Percentiles rank a stretch among this genome's conserved stretches.
These are phyloP conservation scores for Hozukius guyotensis DNA, from an alignment of 2,797 vertebrate genomes.

Conservation along the genomic window DNA sequence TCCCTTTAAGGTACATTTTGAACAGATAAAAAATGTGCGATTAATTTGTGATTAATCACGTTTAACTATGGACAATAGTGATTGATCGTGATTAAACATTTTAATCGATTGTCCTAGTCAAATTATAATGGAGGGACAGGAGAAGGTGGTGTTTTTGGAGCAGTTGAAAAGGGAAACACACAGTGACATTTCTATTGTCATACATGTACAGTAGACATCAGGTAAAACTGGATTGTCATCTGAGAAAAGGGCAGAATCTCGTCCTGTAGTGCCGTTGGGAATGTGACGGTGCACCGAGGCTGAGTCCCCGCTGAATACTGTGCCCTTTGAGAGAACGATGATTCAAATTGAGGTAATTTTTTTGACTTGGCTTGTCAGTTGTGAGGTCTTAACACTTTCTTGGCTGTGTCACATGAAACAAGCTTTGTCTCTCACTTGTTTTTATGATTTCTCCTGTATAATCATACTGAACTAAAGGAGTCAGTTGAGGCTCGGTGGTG, in stretches of 20 bases:
- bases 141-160: background rate
- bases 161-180: constrained; percentile 6
- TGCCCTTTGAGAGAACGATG: constrained; percentile 27
- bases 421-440: background rate
- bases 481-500: background rate
- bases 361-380: background rate
- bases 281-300: constrained; percentile 4
- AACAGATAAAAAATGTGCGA: no score
- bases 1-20: no score
- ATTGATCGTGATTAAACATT: no score
- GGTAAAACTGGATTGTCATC: constrained; percentile 8
- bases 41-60: no score
- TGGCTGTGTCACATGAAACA: background rate
- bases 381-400: background rate
- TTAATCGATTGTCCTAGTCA: no score
- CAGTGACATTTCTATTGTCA: constrained; percentile 13
- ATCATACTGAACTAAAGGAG: background rate
- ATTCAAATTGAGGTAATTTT: background rate
- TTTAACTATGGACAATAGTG: no score
- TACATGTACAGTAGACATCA: constrained; percentile 1
- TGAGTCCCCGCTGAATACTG: background rate
- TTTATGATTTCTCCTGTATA: background rate
- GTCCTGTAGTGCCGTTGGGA: constrained; percentile 15
- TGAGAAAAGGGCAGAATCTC: constrained; percentile 44
- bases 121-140: background rate